These are phyloP conservation scores for Sinonovacula constricta DNA, from an alignment of 1,140 invertebrate genomes.

Conservation along the genomic window DNA sequence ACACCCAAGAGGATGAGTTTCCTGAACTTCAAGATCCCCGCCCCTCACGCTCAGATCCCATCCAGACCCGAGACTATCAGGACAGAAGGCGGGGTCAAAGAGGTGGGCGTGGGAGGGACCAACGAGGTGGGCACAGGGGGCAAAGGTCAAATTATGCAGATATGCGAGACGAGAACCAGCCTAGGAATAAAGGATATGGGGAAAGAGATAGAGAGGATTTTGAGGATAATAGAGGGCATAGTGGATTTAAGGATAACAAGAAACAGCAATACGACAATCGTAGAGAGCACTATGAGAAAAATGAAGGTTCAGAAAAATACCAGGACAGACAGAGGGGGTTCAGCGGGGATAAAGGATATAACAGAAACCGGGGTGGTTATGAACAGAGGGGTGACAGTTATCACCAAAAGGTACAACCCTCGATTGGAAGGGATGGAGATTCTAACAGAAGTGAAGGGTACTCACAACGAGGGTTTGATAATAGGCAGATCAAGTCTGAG, in stretches of 20 bases:
- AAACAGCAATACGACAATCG: not conserved
- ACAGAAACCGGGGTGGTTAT: constrained; percentile 4
- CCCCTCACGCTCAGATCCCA: not conserved
- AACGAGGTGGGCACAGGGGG: not conserved
- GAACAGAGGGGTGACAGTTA: not conserved
- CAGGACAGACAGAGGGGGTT: not conserved
- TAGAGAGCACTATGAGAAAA: not conserved
- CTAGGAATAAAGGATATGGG: constrained; percentile 11
- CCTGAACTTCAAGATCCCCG: not conserved
- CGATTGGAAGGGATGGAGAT: not conserved
- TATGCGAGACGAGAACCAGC: not conserved
- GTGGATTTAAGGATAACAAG: not conserved
- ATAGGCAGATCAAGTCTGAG: too few species aligned
- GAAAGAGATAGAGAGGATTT: not conserved
- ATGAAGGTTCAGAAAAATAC: not conserved
- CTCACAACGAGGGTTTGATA: too few species aligned
- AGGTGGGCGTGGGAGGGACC: not conserved
- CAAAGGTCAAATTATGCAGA: not conserved
- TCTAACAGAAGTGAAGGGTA: not conserved
- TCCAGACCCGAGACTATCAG: not conserved
- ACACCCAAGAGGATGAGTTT: not conserved
- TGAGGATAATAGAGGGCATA: constrained; percentile 11
- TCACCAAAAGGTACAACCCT: too few species aligned
- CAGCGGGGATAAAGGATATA: not conserved
- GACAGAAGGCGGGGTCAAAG: not conserved